Base-by-base conservation (phyloP, 2,113 vertebrate genomes). In the Narcine bancroftii region DNA sequence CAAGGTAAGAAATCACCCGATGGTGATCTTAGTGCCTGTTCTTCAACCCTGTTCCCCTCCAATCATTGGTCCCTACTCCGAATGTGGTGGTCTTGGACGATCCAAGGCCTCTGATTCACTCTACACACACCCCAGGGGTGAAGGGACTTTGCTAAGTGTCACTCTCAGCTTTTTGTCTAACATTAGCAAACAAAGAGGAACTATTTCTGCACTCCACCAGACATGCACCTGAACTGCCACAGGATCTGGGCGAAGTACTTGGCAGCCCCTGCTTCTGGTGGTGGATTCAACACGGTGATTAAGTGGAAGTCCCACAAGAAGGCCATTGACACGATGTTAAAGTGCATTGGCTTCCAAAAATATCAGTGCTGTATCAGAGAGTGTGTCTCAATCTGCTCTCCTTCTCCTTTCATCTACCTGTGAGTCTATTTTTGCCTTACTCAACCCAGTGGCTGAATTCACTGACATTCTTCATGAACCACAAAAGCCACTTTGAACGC, bases 381-480 rank as follows among this genome's bases (percentile, higher is more conserved):
- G 17, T 87, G 81, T 36, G 53, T 15, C 6, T 21, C 53, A 19
- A 36, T 63, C 81, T 87, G 53, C 36, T 60, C 47, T 53, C 33
- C 89, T 24, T 7, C 63, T 17, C 63, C 63, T 69, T 69, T 66
- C 36, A 56, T 26, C 63, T 39, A 39, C 5, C 1, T 39, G 63
- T 66, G 19, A 21, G n/a, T 42, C 60, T 60, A 0, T 42, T 65
- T 66, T 89, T 26, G 47, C 79, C 36, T 60, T 87, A 33, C n/a
- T 29, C 10, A 69, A 45, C 39, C 33, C 87, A 29, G 87, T 47
- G 87, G 13, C 63, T 91, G 65, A 91, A 91, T 95, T 95, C 94
- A 94, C 95, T 93, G 95, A 95, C 95, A 95, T 94, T 96, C 95
- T 96, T 96, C 95, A 95, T 95, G 95, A 92, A 94, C 94, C 94